Conservation (phyloP, 2,113 vertebrate species). For the Puntigrus tetrazona region DNA sequence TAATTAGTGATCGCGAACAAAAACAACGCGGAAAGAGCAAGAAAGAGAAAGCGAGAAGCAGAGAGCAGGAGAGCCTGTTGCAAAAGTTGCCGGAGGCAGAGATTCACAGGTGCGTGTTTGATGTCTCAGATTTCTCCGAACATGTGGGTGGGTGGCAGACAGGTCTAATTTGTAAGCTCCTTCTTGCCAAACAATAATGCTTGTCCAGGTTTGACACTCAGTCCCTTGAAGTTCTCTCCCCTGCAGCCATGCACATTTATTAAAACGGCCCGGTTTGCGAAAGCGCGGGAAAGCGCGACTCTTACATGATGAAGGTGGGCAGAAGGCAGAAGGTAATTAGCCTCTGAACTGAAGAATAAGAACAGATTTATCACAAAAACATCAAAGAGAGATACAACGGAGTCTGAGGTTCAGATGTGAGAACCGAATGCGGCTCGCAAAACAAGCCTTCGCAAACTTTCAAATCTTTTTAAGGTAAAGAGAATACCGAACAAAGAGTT, state of each 20-base stretch:
- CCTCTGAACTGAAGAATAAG: constrained; percentile 43
- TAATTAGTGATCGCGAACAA: constrained; percentile 5
- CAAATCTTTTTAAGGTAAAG: background rate
- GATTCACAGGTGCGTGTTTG: constrained; percentile 16
- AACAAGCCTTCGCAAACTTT: background rate
- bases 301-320: background rate
- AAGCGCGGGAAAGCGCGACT: background rate
- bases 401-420: background rate
- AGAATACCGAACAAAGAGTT: background rate
- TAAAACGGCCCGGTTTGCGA: background rate
- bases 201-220: constrained; percentile 26
- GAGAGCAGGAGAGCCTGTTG: background rate
- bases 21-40: background rate
- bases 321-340: constrained; percentile 43
- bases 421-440: background rate
- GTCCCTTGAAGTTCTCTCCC: constrained; percentile 29
- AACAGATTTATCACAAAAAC: constrained; percentile 36
- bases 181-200: constrained; percentile 50
- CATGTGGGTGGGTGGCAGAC: constrained; percentile 40
- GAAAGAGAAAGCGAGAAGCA: background rate
- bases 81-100: background rate
- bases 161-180: constrained; percentile 48
- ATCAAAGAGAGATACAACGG: constrained; percentile 37
- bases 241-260: constrained; percentile 31
- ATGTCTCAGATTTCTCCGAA: constrained; percentile 17